Base-by-base conservation (phyloP, 2,888 invertebrate species). In the Oligia fasciuncula region DNA sequence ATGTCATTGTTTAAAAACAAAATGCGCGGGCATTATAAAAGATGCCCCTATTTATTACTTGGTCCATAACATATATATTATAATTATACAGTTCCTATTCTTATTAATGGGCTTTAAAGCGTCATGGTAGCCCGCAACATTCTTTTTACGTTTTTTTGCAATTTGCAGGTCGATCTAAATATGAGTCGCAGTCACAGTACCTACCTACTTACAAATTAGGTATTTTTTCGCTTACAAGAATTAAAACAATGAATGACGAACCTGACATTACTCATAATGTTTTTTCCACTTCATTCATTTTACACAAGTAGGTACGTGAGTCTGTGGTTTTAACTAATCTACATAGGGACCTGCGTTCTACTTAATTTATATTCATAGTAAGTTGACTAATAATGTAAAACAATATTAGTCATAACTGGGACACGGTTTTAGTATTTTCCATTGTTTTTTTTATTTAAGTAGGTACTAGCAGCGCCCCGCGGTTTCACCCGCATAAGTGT, bases 221-320 rank as follows among this genome's bases (percentile, higher is more conserved):
- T 75, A 43, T 23, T 57, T 77, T 14, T 46, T 23, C 8, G 11
- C 14, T 72, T 13, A 46, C 43, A 51, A 74, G 79, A 79, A 79
- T 66, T 68, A 14, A 57, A 68, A 83, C 76, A 67, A 83, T 54
- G 62, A 76, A 68, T 49, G 29, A 80, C 76, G 23, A 40, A 40
- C 35, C 0, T 19, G 40, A 3, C 35, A 57, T 80, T 83, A 68
- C 62, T 76, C 77, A 76, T 57, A 23, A 14, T 11, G 49, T 68
- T 17, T 62, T 83, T 80, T 63, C 77, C 83, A 63, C 4, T 57
- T 63, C 68, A 76, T 76, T 76, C 35, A 68, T 23, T 35, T 19
- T 17, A 40, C 2, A 19, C 14, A 23, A 1, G 35, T 67, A 80
- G 67, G 3, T 35, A 29, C 29, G 68, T 62, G 11, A 0, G 14